Percentiles rank a stretch among this genome's conserved stretches.
Conservation (phyloP, 2,888 invertebrate genomes). For the Eristalis arbustorum region DNA sequence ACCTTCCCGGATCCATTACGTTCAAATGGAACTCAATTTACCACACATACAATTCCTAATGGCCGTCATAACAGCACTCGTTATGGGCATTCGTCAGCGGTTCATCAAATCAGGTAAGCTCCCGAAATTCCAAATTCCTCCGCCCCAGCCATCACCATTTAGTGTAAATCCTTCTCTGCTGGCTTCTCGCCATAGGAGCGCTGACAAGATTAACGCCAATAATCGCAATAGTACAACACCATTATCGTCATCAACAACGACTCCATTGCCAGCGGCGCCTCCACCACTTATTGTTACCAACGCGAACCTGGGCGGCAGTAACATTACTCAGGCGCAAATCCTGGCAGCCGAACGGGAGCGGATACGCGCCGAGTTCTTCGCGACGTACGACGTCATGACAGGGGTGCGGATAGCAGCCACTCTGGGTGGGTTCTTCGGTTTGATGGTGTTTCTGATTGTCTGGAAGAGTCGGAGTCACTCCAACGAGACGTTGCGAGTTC, state of each 20-base stretch:
- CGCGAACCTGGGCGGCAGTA: slow-evolving; percentile 72
- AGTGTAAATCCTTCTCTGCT: background rate
- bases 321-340: slow-evolving; percentile 76
- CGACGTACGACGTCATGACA: slow-evolving; percentile 96
- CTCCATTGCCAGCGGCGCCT: slow-evolving; percentile 73
- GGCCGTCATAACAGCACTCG: slow-evolving; percentile 69
- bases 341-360: slow-evolving; percentile 84
- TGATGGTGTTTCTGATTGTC: slow-evolving; percentile 94
- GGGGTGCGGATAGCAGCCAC: slow-evolving; percentile 95
- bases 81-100: slow-evolving; percentile 53
- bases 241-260: slow-evolving; percentile 72
- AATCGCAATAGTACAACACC: slow-evolving; percentile 64
- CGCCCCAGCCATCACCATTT: background rate
- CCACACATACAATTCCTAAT: slow-evolving; percentile 72
- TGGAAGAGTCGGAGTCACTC: slow-evolving; percentile 93
- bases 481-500: slow-evolving; percentile 85
- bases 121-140: background rate
- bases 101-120: slow-evolving; percentile 50
- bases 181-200: slow-evolving; percentile 20
- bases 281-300: slow-evolving; percentile 57
- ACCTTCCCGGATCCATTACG: slow-evolving; percentile 71
- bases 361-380: slow-evolving; percentile 90
- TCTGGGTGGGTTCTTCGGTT: slow-evolving; percentile 93
- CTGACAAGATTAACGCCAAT: slow-evolving; percentile 60
- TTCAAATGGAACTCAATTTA: slow-evolving; percentile 71